These are phyloP conservation scores for Dasypolia templi DNA, from an alignment of 2,888 invertebrate genomes.

Conservation along the genomic window DNA sequence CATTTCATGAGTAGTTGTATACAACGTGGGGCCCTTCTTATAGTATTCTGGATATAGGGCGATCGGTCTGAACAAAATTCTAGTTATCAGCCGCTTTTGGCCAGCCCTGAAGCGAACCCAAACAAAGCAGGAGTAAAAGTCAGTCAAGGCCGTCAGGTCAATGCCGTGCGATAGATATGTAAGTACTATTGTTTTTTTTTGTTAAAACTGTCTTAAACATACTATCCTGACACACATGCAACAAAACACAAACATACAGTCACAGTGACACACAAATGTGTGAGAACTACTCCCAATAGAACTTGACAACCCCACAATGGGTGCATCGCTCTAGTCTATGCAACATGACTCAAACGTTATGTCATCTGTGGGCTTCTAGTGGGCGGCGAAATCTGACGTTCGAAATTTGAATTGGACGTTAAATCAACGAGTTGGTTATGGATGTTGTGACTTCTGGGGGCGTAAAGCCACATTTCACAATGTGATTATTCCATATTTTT, in stretches of 20 bases:
- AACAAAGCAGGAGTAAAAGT: not conserved
- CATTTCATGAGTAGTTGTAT: not conserved
- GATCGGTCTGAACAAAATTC: not conserved
- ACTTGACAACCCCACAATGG: conserved; percentile 31
- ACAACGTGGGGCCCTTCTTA: not conserved
- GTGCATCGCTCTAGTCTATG: conserved; percentile 45
- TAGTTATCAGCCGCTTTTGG: not conserved
- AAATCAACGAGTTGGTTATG: conserved; percentile 40
- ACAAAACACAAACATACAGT: not conserved
- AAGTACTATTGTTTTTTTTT: not conserved
- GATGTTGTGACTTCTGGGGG: conserved; percentile 43
- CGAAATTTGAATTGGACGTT: conserved; percentile 54
- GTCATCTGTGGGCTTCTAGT: conserved; percentile 58
- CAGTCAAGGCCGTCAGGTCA: not conserved
- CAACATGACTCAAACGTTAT: conserved; percentile 58
- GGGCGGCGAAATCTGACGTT: conserved; percentile 49
- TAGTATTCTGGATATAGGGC: not conserved
- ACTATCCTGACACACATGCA: not conserved
- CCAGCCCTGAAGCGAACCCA: not conserved
- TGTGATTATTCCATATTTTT: conserved; percentile 24
- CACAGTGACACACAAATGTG: not conserved
- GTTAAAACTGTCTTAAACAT: not conserved
- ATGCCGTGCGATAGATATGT: not conserved
- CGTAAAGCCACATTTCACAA: conserved; percentile 43
- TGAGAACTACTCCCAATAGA: conserved; percentile 12